Base-by-base conservation (phyloP, 2,113 vertebrate species). In the Apteryx owenii region DNA sequence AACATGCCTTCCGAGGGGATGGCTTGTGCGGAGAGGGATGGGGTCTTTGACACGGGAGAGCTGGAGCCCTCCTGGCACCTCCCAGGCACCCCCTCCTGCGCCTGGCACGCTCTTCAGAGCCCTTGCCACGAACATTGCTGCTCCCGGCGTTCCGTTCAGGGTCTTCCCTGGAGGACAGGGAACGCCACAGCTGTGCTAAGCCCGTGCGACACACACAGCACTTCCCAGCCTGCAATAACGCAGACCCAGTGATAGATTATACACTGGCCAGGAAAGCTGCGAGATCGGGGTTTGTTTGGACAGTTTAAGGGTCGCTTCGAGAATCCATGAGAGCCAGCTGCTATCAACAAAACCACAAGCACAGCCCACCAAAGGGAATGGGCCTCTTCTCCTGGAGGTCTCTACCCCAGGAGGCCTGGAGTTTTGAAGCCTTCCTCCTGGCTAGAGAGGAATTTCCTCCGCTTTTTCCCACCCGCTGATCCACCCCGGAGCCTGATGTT, bases 241-340 rank as follows among this genome's bases (percentile, higher is more conserved):
- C 93, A 76, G 76, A 51, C 18, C 29, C 36, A 0, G 62, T 10
- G 85, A 85, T 31, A 53, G 85, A 70, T n/a, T 10, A 69, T 7
- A 65, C 58, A 20, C 28, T 10, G 12, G 16, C 69, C 51, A 36
- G 87, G 48, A 56, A 5, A 64, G 65, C 60, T 48, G 76, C 3
- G 77, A 29, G 83, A 12, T 7, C 0, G 15, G 71, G 31, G 26
- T 86, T 95, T 97, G 77, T 95, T 96, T 85, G 90, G 92, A 77
- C 86, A 92, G n/a, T 92, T 89, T 56, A 50, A 44, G 92, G 88
- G 86, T 87, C 48, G 1, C 66, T 90, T 71, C 2, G 18, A 76
- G 83, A 83, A 89, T 93, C 69, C 80, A 15, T 28, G 92, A 69
- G 88, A 69, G 31, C 9, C 94, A 84, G 90, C 92, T 94, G 90